These are phyloP conservation scores for Pegoplata infirma DNA, from an alignment of 2,888 invertebrate genomes.

Conservation along the genomic window DNA sequence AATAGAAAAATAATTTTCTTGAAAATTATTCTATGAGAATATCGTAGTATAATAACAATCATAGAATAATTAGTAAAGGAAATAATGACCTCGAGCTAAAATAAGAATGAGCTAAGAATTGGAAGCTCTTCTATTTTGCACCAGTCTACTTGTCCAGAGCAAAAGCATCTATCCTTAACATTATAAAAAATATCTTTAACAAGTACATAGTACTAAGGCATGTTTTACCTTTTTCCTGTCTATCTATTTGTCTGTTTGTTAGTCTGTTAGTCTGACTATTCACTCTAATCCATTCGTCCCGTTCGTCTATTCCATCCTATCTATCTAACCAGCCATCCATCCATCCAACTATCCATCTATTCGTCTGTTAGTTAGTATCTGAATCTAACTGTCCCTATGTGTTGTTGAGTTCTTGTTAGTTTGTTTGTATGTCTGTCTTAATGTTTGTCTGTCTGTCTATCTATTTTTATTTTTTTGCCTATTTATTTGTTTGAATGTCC, in stretches of 20 bases:
- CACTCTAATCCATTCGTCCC: constrained; percentile 63
- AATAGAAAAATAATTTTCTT: no score
- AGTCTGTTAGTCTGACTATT: neutral
- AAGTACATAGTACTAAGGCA: constrained; percentile 24
- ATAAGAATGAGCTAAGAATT: no score
- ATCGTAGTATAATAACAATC: no score
- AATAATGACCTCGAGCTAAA: no score
- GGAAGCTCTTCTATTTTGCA: no score
- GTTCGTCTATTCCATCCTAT: constrained; percentile 4
- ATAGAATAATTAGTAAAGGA: no score
- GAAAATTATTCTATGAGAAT: no score
- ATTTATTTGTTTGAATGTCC: constrained; percentile 60
- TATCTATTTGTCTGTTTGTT: constrained; percentile 55
- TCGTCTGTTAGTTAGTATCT: constrained; percentile 6
- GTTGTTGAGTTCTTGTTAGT: constrained; percentile 26
- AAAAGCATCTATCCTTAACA: no score
- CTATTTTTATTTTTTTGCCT: constrained; percentile 43
- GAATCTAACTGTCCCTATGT: constrained; percentile 58
- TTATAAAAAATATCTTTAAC: constrained; percentile 3
- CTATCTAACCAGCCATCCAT: constrained; percentile 12
- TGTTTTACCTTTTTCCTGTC: constrained; percentile 7
- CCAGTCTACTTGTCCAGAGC: no score
- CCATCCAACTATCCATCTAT: neutral
- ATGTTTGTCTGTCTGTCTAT: constrained; percentile 16
- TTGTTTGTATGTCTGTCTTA: constrained; percentile 12